Percentiles rank a stretch among this genome's conserved stretches.
phyloP scores from a whole-genome alignment of 1,140 invertebrate genomes.

The Microplitis mediator region DNA sequence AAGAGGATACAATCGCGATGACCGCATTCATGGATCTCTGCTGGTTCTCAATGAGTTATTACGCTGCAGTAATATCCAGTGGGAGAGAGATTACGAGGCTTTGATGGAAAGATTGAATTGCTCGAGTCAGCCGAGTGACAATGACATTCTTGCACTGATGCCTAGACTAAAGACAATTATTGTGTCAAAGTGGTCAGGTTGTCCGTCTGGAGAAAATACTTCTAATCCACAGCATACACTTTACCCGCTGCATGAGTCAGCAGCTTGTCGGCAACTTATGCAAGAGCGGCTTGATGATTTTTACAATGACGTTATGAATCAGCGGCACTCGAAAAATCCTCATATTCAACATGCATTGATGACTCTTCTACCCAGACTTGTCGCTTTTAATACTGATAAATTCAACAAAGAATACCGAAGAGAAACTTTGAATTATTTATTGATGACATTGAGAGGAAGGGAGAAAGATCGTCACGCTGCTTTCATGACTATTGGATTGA shows the following conservation, averaged over 20 bases:
- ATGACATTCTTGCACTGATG: slow-evolving; percentile 68
- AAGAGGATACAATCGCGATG: slow-evolving; percentile 83
- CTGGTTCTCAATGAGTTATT: slow-evolving; percentile 94
- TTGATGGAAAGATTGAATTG: slow-evolving; percentile 66
- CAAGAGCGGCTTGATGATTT: slow-evolving; percentile 84
- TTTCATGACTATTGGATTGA: slow-evolving; percentile 88
- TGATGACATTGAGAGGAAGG: slow-evolving; percentile 75
- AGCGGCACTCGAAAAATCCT: slow-evolving; percentile 73
- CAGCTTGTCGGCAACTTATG: slow-evolving; percentile 84
- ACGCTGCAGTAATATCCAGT: slow-evolving; percentile 87
- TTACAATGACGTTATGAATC: slow-evolving; percentile 79
- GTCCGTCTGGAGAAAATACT: slow-evolving; percentile 35
- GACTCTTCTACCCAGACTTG: slow-evolving; percentile 89
- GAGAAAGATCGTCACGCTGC: slow-evolving; percentile 85
- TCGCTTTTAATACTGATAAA: slow-evolving; percentile 85
- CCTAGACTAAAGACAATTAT: slow-evolving; percentile 66
- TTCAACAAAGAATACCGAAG: slow-evolving; percentile 81
- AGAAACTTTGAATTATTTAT: slow-evolving; percentile 78
- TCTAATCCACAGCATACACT: slow-evolving; percentile 44
- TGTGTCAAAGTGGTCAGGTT: slow-evolving; percentile 62
- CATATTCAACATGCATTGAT: slow-evolving; percentile 90
- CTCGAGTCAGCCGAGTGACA: slow-evolving; percentile 59
- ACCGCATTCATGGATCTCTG: slow-evolving; percentile 90
- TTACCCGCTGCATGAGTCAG: slow-evolving; percentile 78
- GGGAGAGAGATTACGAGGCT: slow-evolving; percentile 82